Base-by-base conservation (phyloP, 1,140 invertebrate species). In the Lutraria rhynchaena region DNA sequence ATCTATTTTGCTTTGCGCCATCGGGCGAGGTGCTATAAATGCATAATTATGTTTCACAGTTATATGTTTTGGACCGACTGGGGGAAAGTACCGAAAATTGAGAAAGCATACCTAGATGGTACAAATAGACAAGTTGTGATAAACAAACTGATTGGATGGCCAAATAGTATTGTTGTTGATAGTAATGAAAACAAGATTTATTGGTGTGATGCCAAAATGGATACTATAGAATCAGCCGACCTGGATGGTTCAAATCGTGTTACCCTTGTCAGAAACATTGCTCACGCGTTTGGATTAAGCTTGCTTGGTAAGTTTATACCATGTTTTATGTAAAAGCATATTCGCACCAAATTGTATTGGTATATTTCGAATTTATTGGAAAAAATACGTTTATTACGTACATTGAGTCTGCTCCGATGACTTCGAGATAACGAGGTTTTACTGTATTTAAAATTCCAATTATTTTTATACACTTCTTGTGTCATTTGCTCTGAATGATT, bases 1-100 rank as follows among this genome's bases (percentile, higher is more conserved):
- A n/a, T n/a, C n/a, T n/a, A n/a, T n/a, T n/a, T n/a, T n/a, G n/a
- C n/a, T n/a, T n/a, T n/a, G n/a, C n/a, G n/a, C n/a, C n/a, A n/a
- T n/a, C n/a, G n/a, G n/a, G n/a, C n/a, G n/a, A n/a, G n/a, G n/a
- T n/a, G n/a, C n/a, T n/a, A n/a, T n/a, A n/a, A 55, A 11, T 65
- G 17, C 24, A 29, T 63, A 67, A 53, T 46, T 27, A 41, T 49
- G 11, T 37, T 33, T 41, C 83, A 9, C 75, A 92, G 90, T n/a
- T 87, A 86, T 95, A 93, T 99, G 35, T 99, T 99, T 93, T 99
- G 98, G 98, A 99, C 98, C 0, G 99, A 99, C 91, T 99, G 99
- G 98, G 98, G 99, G 51, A 97, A 98, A 89, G 96, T 98, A 92
- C 98, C 99, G 0, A 93, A 98, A 9, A 98, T 99, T 70, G 99